phyloP scores from a whole-genome alignment of 2,113 vertebrate genomes.

The Arothron firmamentum region DNA sequence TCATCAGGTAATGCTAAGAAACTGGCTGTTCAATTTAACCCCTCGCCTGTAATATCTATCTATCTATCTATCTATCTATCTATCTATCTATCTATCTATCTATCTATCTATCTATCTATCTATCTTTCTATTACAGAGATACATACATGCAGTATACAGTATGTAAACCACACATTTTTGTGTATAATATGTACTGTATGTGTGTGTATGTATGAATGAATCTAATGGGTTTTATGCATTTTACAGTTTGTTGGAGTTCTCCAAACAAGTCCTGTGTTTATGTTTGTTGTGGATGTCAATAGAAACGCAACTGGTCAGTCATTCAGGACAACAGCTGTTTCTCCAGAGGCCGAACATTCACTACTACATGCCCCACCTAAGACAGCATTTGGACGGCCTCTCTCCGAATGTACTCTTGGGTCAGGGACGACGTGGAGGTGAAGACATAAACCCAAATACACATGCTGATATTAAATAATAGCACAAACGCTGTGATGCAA shows the following conservation, averaged over 20 bases:
- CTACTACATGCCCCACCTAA: conserved; percentile 81
- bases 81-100: too few relatives aligned
- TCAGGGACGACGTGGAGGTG: conserved; percentile 78
- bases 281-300: background rate
- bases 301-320: background rate
- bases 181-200: too few relatives aligned
- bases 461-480: background rate
- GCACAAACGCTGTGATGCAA: too few relatives aligned
- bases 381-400: conserved; percentile 60
- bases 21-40: too few relatives aligned
- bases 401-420: conserved; percentile 76
- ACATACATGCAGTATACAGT: too few relatives aligned
- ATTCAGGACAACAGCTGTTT: background rate
- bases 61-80: too few relatives aligned
- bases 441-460: background rate
- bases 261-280: too few relatives aligned
- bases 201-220: background rate
- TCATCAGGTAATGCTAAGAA: too few relatives aligned
- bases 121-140: too few relatives aligned
- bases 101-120: too few relatives aligned
- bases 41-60: too few relatives aligned
- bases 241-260: background rate
- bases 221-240: background rate
- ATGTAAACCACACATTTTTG: too few relatives aligned
- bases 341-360: conserved; percentile 66